A percentile compares a stretch with the other conserved stretches of the same genome.
Evolutionary conservation across 1,140 invertebrate genomes (phyloP).

Genomic region (Drosophila elegans): DNA sequence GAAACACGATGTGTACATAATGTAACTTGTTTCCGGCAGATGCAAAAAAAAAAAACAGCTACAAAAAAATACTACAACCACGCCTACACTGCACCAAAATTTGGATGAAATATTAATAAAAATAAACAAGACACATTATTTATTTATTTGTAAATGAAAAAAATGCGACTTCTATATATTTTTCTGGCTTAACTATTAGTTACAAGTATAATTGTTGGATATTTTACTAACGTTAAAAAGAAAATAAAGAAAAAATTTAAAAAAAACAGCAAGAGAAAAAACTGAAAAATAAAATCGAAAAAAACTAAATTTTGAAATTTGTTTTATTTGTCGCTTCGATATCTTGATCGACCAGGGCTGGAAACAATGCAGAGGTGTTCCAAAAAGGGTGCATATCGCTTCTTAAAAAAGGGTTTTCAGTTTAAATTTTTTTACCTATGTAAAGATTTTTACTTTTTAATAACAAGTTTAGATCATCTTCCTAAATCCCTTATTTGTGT

Average conservation of each 20-base stretch:
- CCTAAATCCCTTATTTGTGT: too few species aligned
- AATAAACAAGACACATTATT: constrained; percentile 66
- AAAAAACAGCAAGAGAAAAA: constrained; percentile 36
- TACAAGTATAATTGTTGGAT: constrained; percentile 80
- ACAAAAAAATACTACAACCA: constrained; percentile 12
- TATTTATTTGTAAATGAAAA: constrained; percentile 75
- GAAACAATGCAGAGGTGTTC: too few species aligned
- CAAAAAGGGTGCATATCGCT: too few species aligned
- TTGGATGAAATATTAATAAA: constrained; percentile 31
- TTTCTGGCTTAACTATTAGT: constrained; percentile 80
- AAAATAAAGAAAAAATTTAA: constrained; percentile 49
- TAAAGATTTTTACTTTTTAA: too few species aligned
- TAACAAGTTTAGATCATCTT: too few species aligned
- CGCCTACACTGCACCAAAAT: constrained; percentile 44
- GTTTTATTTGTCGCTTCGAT: neutral
- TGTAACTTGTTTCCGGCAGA: constrained; percentile 41
- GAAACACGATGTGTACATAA: constrained; percentile 58
- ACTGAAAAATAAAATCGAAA: constrained; percentile 67
- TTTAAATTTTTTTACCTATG: too few species aligned
- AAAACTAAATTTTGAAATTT: neutral
- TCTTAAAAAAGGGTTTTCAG: too few species aligned
- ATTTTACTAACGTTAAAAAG: constrained; percentile 80
- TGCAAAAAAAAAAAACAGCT: constrained; percentile 12
- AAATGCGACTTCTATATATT: constrained; percentile 65
- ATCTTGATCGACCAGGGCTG: neutral